Conservation (phyloP, 2,888 invertebrate genomes). For the Himalopsyche japonica region DNA sequence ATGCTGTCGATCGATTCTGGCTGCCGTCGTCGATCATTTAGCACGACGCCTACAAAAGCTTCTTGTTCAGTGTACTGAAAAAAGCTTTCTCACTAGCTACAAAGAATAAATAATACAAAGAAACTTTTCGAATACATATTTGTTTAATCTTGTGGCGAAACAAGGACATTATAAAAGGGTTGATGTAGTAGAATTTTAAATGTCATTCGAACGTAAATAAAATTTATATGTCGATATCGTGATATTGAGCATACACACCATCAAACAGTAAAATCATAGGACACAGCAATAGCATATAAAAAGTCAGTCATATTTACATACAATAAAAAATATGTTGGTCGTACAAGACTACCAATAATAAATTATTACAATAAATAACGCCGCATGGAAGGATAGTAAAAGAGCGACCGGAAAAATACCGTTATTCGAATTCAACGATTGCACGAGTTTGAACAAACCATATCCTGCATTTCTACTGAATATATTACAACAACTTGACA, state of each 20-base stretch:
- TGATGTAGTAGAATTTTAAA: too few species aligned
- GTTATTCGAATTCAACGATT: not conserved
- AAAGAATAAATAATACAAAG: too few species aligned
- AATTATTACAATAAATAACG: not conserved
- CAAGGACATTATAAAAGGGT: too few species aligned
- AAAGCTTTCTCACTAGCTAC: too few species aligned
- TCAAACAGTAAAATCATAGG: not conserved
- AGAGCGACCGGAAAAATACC: not conserved
- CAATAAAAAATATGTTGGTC: not conserved
- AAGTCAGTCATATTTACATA: not conserved
- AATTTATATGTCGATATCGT: too few species aligned
- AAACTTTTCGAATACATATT: too few species aligned
- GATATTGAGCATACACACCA: not conserved
- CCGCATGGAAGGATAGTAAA: not conserved
- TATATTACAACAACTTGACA: not conserved
- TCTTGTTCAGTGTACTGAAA: too few species aligned
- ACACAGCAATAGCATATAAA: not conserved
- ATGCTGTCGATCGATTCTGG: too few species aligned
- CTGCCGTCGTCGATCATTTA: too few species aligned
- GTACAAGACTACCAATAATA: not conserved
- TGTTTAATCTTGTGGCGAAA: too few species aligned
- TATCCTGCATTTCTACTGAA: not conserved
- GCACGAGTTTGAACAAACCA: not conserved
- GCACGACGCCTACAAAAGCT: too few species aligned
- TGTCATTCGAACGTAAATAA: too few species aligned